Conservation (phyloP, 1,140 invertebrate genomes). For the Scaptomyza pallida region DNA sequence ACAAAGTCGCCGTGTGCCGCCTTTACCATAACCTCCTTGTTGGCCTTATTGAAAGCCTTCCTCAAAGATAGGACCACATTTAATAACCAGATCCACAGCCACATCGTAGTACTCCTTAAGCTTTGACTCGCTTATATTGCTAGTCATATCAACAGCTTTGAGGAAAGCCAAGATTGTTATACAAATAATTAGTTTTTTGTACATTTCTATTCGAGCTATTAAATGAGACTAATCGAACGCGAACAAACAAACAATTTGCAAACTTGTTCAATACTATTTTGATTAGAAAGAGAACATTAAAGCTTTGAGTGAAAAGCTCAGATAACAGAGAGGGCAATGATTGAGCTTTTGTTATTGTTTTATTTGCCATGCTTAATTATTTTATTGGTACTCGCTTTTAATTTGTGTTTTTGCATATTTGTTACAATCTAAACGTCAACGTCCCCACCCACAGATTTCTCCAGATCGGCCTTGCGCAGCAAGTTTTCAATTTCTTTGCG, state of each 20-base stretch:
- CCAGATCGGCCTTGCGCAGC: constrained; percentile 67
- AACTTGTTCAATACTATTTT: constrained; percentile 9
- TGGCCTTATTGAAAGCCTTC: constrained; percentile 85
- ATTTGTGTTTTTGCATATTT: constrained; percentile 18
- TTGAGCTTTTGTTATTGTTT: constrained; percentile 33
- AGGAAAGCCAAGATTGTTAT: not conserved
- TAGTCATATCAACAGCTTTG: constrained; percentile 29
- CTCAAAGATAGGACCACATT: constrained; percentile 74
- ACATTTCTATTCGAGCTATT: not conserved
- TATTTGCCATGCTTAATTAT: constrained; percentile 42
- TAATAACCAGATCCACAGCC: constrained; percentile 61
- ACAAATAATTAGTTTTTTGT: not conserved
- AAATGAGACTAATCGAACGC: constrained; percentile 3
- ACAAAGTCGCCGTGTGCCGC: constrained; percentile 89
- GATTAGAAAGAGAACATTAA: not conserved
- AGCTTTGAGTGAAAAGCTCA: constrained; percentile 22
- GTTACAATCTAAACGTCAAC: constrained; percentile 34
- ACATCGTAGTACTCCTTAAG: constrained; percentile 64
- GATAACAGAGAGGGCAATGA: constrained; percentile 3
- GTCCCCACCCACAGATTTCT: constrained; percentile 70
- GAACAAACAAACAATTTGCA: constrained; percentile 13
- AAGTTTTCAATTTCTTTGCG: constrained; percentile 72
- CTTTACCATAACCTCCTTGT: constrained; percentile 86
- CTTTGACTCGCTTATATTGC: constrained; percentile 31
- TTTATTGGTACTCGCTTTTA: constrained; percentile 6